These are phyloP conservation scores for Cataglyphis cursor DNA, from an alignment of 2,888 invertebrate genomes.

Conservation along the genomic window DNA sequence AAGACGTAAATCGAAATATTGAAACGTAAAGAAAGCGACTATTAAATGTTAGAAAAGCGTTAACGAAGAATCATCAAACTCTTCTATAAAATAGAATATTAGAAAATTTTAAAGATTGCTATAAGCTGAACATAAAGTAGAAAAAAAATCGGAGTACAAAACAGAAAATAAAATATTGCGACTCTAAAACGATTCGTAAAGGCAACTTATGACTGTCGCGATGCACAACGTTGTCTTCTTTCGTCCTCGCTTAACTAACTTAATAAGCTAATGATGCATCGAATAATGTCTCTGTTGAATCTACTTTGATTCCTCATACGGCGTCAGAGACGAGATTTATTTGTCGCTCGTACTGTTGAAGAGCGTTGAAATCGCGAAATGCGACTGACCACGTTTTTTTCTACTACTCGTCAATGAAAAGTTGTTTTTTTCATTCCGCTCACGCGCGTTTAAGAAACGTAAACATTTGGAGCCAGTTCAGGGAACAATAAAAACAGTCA, in stretches of 20 bases:
- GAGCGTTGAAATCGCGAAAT: background rate
- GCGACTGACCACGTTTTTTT: conserved; percentile 14
- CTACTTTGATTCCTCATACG: conserved; percentile 56
- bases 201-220: conserved; percentile 53
- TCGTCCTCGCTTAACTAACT: conserved; percentile 71
- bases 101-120: no score
- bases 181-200: conserved; percentile 37
- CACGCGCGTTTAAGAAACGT: background rate
- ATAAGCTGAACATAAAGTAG: no score
- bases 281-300: conserved; percentile 60
- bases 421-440: background rate
- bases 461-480: background rate
- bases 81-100: background rate
- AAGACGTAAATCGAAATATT: background rate
- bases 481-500: background rate
- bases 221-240: conserved; percentile 61
- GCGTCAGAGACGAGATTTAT: conserved; percentile 48
- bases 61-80: background rate
- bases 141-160: background rate
- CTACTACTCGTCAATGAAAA: background rate
- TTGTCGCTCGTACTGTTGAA: background rate
- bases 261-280: conserved; percentile 74
- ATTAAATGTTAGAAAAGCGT: background rate
- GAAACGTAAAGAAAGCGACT: background rate
- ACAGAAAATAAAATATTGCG: background rate